Evolutionary conservation across 1,140 invertebrate genomes (phyloP), one percentile per base, ranked within the genome.

Genomic region (Oreohelix idahoensis): DNA sequence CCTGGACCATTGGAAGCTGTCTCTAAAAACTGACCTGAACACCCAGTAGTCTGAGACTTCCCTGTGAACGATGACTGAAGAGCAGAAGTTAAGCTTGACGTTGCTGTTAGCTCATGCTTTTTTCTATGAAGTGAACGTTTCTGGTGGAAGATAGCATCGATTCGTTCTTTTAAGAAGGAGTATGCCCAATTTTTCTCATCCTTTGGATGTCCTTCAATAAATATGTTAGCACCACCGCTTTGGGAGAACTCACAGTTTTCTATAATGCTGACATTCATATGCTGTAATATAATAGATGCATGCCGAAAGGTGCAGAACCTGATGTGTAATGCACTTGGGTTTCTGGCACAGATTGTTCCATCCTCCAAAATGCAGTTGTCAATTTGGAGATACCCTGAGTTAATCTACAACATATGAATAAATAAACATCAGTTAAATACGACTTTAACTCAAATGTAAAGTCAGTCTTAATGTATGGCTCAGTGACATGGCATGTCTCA

Each of bases 341-440:
- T 89, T 51, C 88, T 88, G 29, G 89, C 86, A 77, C 87, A 88
- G 13, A 91, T 84, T 87, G 90, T 89, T 20, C 89, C 89, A 73
- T 91, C 89, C 75, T 91, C 90, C 29, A 91, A 29, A 17, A 90
- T 90, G 83, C 90, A 91, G 84, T 90, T 90, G 83, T 91, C 90
- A 42, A 91, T 86, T 75, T 91, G 90, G 17, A 90, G 74, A 84
- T 89, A 90, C 0, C 90, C 90, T 74, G 84, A 83, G 38, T 86
- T 83, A 0, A 90, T 86, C 90, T 91, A 80, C 0, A 84, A 79
- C 39, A 70, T 39, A 79, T 0, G n/a, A 29, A 66, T 2, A 66
- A 29, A 58, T 58, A n/a, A 58, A 58, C 4, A 58, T 58, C 53
- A 58, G 5, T 23, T 5, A 45, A 45, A 45, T 45, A 45, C 42